Base-by-base conservation (phyloP, 2,888 invertebrate species). In the Tachystola acroxantha region DNA sequence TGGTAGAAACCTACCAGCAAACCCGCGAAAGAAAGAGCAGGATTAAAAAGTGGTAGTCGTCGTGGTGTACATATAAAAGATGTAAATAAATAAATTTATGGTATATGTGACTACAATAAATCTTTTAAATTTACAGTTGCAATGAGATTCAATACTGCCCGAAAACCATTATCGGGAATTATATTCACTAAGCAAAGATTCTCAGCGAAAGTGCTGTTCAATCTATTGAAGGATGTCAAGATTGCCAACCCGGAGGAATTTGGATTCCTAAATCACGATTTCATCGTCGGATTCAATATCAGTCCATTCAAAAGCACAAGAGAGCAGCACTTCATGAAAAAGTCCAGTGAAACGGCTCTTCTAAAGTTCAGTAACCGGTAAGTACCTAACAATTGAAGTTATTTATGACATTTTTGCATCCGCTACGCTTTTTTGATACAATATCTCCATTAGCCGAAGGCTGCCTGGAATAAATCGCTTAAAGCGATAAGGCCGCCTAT, bases 131-230 rank as follows among this genome's bases (percentile, higher is more conserved):
- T 60, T 64, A 34, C 58, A 75, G 74, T 52, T n/a, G 3, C 54
- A 10, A 39, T 73, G 12, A 64, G 54, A 51, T 44, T 71, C 0
- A 86, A 87, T 41, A 53, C 39, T 11, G 12, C 48, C 1, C 61
- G 64, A 9, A 82, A 89, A 49, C 78, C 86, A 4, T 69, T 94
- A 7, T 92, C 91, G 34, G 91, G 89, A 0, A 89, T 96, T 10
- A 88, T 96, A 41, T 95, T 96, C 67, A 92, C 93, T 0, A 78
- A 91, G 52, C 87, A 92, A 47, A 84, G 95, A 32, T 92, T 93
- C 49, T 92, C 94, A 0, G 93, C 95, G 0, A 93, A 94, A 72
- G 86, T 94, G 5, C 55, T 97, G 0, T 93, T 88, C 60, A 91
- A 93, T 42, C 62, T 94, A 2, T 53, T 96, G 3, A 87, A 90